Evolutionary conservation across 1,140 invertebrate species (phyloP).

Genomic region (Pectinophora gossypiella): DNA sequence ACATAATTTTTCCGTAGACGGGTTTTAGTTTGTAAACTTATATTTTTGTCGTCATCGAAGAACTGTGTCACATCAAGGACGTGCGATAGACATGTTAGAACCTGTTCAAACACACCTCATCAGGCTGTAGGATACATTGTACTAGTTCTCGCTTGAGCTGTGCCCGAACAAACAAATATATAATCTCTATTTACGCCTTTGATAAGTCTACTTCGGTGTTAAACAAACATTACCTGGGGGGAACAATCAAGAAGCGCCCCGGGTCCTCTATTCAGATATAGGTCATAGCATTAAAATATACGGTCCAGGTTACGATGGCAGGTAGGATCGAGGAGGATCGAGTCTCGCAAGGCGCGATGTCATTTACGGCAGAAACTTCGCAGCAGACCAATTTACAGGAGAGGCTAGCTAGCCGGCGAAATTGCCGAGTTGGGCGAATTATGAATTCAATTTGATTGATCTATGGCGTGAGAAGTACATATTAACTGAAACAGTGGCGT

Average conservation of each 20-base stretch:
- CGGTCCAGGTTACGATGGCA: neutral
- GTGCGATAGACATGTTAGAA: neutral
- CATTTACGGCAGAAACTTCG: constrained; percentile 34
- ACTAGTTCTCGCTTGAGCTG: neutral
- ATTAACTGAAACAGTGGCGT: constrained; percentile 2
- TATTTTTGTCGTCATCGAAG: no score
- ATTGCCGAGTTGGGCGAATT: constrained; percentile 24
- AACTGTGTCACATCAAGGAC: neutral
- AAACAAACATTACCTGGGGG: constrained; percentile 34
- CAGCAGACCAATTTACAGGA: constrained; percentile 34
- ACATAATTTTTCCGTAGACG: no score
- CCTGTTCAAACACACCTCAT: neutral
- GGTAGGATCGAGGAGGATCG: neutral
- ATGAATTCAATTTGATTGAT: constrained; percentile 27
- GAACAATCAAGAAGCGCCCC: constrained; percentile 21
- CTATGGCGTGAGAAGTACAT: constrained; percentile 11
- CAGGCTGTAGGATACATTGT: neutral
- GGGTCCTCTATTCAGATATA: neutral
- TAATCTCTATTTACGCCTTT: constrained; percentile 33
- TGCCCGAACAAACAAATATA: constrained; percentile 28
- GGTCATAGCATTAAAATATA: neutral
- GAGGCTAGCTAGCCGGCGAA: constrained; percentile 24
- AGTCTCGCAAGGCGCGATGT: constrained; percentile 33
- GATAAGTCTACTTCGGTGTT: constrained; percentile 38
- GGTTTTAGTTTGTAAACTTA: no score